Evolutionary conservation across 2,888 invertebrate species (phyloP).

Genomic region (Acleris sparsana): DNA sequence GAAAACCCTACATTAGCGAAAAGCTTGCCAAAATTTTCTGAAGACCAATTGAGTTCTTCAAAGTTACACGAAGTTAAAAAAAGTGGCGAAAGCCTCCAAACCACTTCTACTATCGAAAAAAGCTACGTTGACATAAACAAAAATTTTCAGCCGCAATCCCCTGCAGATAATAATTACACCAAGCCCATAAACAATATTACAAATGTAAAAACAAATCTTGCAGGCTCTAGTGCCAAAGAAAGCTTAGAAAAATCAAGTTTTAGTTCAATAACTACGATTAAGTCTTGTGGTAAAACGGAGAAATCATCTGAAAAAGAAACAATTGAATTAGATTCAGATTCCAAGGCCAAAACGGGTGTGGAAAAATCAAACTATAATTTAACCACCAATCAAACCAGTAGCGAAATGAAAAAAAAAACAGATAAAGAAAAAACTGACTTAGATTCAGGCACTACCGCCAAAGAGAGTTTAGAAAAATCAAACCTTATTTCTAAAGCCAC

Average conservation of each 20-base stretch:
- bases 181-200: background rate
- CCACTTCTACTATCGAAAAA: background rate
- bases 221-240: conserved; percentile 1
- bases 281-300: too few species aligned
- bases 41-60: conserved; percentile 21
- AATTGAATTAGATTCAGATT: too few species aligned
- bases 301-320: too few species aligned
- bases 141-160: conserved; percentile 10
- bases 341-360: too few species aligned
- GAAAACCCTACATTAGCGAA: background rate
- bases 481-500: background rate
- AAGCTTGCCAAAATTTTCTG: conserved; percentile 34
- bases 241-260: background rate
- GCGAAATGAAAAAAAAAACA: too few species aligned
- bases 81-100: background rate
- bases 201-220: background rate
- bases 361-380: too few species aligned
- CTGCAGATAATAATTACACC: too few species aligned
- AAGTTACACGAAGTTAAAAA: conserved; percentile 26
- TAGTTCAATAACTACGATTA: background rate
- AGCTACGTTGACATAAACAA: conserved; percentile 23
- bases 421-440: too few species aligned
- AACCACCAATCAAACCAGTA: too few species aligned
- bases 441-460: too few species aligned
- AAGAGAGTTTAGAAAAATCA: too few species aligned